Evolutionary conservation across 2,797 vertebrate species (phyloP), one percentile per base, ranked within the genome.

Genomic region (Philypnodon macrostomus): DNA sequence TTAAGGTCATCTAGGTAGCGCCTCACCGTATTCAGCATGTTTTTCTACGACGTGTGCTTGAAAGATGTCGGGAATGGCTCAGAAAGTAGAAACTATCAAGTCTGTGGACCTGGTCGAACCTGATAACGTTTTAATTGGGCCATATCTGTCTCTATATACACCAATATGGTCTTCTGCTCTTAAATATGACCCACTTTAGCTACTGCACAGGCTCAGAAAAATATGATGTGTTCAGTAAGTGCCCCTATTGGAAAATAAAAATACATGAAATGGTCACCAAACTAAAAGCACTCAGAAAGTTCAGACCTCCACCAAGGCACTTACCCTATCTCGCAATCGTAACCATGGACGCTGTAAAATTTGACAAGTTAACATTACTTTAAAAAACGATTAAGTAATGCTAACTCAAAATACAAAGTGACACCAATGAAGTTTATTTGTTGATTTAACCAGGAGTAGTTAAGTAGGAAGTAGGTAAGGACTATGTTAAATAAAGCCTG

Each of bases 141-240:
- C 21, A 27, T 29, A 10, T 13, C 0, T 14, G 17, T 19, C 12
- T 31, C 27, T 10, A 12, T 31, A 18, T 2, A 18, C 41, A 35
- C 14, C 31, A 6, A 10, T 4, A 26, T 14, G 1, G 26, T 36
- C 2, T 4, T n/a, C 33, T 36, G 31, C 32, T 38, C 63, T 57
- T 53, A 35, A 49, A 59, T 49, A 33, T 21, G 11, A 1, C 47
- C 17, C 13, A 31, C 15, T 37, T 30, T 24, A 32, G 23, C 46
- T 17, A 39, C 30, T 56, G 61, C 61, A 50, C 32, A 29, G 4
- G 7, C 36, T 31, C 23, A 41, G 39, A 27, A 7, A 41, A 26
- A 15, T n/a, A 17, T 38, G 36, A 23, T 23, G 6, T 23, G 6
- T 3, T 23, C 21, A 3, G 21, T 23, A 23, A 23, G 21, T 3